Base-by-base conservation (phyloP, 2,888 invertebrate genomes). In the Lasioglossum leucozonium region DNA sequence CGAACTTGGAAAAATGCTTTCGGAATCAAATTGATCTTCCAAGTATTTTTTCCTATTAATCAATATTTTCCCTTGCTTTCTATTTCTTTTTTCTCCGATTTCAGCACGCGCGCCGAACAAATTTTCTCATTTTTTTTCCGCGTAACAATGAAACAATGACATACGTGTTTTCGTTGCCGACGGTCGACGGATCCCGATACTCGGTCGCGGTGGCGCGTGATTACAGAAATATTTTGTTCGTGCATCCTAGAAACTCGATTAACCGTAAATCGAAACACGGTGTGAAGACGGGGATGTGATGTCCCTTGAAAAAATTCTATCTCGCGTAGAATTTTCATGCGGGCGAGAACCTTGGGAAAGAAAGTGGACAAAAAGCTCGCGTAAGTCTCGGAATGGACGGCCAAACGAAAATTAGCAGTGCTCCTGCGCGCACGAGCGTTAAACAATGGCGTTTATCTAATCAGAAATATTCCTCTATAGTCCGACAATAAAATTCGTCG, bases 391-490 rank as follows among this genome's bases (percentile, higher is more conserved):
- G 87, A 85, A 89, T 87, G 90, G 88, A 89, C 88, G 79, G 84
- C 88, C 81, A 84, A 90, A 90, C 88, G 89, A 88, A 90, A 89
- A 87, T 87, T 81, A 81, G 87, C 77, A 74, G 42, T 69, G 30
- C 62, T 62, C 30, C 62, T 75, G 11, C 67, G 65, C 22, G 34
- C 10, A 26, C 42, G 75, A 58, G 18, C 76, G 71, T 74, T 51
- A 67, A 86, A 85, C 76, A 65, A 81, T 62, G 62, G 67, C 78
- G 81, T 67, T 30, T 73, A 73, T 44, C 72, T 37, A 72, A 75
- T 76, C 62, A 78, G 69, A 80, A 85, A 72, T 69, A 51, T 86
- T 74, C 69, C 85, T 55, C 85, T 75, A 78, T 42, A 67, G 30
- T 78, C 44, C 16, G 75, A 84, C 44, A 84, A 84, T 82, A 86